These are phyloP conservation scores for Drosophila lacteicornis DNA, from an alignment of 1,140 invertebrate species.

Conservation along the genomic window DNA sequence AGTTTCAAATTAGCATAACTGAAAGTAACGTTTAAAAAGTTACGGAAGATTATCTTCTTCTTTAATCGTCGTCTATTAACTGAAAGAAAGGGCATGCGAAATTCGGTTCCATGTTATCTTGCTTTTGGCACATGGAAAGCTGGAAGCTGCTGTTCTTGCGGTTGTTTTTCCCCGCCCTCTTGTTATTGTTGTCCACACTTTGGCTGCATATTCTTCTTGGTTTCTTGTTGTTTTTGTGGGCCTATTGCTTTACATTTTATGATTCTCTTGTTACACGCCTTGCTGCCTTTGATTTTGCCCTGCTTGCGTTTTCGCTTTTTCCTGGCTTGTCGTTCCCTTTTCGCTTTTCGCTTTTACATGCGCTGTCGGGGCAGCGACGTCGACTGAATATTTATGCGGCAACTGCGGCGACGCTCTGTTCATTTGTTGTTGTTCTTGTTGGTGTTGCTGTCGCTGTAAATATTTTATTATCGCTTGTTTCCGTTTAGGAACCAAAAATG, in stretches of 20 bases:
- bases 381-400: constrained; percentile 63
- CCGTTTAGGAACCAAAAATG: constrained; percentile 81
- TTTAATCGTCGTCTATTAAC: not conserved
- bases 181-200: constrained; percentile 33
- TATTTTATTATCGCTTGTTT: constrained; percentile 83
- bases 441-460: constrained; percentile 66
- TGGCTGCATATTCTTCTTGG: constrained; percentile 37
- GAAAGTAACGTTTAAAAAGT: too few species aligned
- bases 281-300: constrained; percentile 63
- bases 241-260: constrained; percentile 63
- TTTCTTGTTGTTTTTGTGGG: constrained; percentile 7
- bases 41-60: too few species aligned
- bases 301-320: constrained; percentile 21
- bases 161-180: constrained; percentile 26
- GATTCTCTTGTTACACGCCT: constrained; percentile 74
- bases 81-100: not conserved
- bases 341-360: constrained; percentile 37
- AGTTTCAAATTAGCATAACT: too few species aligned
- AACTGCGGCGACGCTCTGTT: constrained; percentile 26
- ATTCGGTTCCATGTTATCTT: not conserved
- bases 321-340: constrained; percentile 8
- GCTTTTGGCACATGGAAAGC: constrained; percentile 25
- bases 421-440: constrained; percentile 43
- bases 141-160: constrained; percentile 26
- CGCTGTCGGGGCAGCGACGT: constrained; percentile 36